A percentile compares a stretch with the other conserved stretches of the same genome.
These are phyloP conservation scores for Odontocerum albicorne DNA, from an alignment of 2,888 invertebrate species.

Conservation along the genomic window DNA sequence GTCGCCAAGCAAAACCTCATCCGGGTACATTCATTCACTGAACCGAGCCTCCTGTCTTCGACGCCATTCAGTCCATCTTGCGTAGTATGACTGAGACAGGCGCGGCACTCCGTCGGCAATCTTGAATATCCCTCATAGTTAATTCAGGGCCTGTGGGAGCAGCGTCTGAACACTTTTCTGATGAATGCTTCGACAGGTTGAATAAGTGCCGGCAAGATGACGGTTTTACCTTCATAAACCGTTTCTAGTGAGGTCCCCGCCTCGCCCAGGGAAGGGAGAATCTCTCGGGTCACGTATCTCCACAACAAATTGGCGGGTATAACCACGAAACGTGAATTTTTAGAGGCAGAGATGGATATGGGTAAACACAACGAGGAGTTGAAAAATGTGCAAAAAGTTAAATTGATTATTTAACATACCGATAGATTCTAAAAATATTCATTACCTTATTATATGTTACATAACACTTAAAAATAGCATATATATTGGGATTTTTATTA, in stretches of 20 bases:
- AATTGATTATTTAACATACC: too few relatives aligned
- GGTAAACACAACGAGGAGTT: too few relatives aligned
- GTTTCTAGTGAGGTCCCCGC: conserved; percentile 2
- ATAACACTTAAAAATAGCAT: too few relatives aligned
- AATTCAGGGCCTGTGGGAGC: conserved; percentile 26
- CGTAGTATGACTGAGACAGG: neutral
- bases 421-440: too few relatives aligned
- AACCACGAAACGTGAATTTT: too few relatives aligned
- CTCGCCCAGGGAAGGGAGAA: neutral
- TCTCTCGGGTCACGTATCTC: conserved; percentile 12
- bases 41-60: neutral
- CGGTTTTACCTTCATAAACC: too few relatives aligned
- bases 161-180: conserved; percentile 11
- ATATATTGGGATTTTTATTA: too few relatives aligned
- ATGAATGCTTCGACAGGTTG: conserved; percentile 26
- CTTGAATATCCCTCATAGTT: conserved; percentile 27
- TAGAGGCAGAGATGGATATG: too few relatives aligned
- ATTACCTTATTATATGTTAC: too few relatives aligned
- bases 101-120: conserved; percentile 3
- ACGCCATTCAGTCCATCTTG: too few relatives aligned
- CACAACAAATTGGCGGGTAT: conserved; percentile 9
- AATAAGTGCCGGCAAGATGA: conserved; percentile 10
- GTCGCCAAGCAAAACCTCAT: neutral
- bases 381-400: too few relatives aligned
- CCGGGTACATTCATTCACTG: neutral